These are phyloP conservation scores for Nothoprocta pentlandii DNA, from an alignment of 2,113 vertebrate species.

Conservation along the genomic window DNA sequence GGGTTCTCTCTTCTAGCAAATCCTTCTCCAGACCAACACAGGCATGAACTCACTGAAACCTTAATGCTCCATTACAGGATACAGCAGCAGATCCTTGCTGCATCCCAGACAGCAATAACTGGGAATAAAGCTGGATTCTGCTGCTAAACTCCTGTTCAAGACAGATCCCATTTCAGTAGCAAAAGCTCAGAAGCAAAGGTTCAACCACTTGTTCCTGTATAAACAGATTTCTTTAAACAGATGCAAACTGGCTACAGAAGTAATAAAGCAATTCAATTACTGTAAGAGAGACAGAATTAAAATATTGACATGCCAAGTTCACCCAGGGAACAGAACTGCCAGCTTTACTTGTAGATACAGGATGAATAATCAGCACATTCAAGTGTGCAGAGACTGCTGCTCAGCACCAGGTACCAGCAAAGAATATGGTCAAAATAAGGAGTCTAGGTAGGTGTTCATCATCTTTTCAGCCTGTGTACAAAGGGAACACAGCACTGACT, in stretches of 20 bases:
- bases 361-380: not conserved
- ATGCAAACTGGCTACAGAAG: not conserved
- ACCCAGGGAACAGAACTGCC: not conserved
- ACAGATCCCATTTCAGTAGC: not conserved
- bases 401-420: not conserved
- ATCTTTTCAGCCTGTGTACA: not conserved
- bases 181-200: not conserved
- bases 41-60: not conserved
- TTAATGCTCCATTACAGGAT: fast-evolving
- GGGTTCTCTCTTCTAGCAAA: not conserved
- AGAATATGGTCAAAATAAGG: not conserved
- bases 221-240: not conserved
- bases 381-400: not conserved
- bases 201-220: not conserved
- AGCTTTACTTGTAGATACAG: not conserved
- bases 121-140: not conserved
- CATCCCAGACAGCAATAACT: fast-evolving
- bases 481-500: not conserved
- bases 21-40: not conserved
- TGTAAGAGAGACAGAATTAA: not conserved
- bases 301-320: not conserved
- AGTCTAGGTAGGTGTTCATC: not conserved
- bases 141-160: not conserved
- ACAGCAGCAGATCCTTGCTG: not conserved
- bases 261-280: not conserved